Percentiles rank a stretch among this genome's conserved stretches.
Evolutionary conservation across 2,797 vertebrate species (phyloP).

Genomic region (Acanthiza pusilla): DNA sequence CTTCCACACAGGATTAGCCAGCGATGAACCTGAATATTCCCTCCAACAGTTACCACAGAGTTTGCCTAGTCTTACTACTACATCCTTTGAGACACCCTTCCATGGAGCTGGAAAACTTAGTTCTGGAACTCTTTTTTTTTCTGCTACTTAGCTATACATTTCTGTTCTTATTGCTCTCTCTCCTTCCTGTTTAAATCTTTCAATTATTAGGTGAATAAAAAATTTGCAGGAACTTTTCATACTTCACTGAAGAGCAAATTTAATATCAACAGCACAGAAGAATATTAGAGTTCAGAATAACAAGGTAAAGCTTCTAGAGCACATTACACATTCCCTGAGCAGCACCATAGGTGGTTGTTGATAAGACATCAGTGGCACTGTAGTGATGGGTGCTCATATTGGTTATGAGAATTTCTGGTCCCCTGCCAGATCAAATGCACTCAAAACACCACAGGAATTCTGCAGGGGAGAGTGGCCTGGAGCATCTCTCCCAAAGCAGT

Average conservation of each 20-base stretch:
- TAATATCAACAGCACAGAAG: not conserved
- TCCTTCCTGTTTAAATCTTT: not conserved
- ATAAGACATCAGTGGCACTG: not conserved
- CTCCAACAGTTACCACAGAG: not conserved
- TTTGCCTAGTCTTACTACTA: not conserved
- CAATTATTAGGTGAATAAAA: not conserved
- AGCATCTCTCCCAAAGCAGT: not conserved
- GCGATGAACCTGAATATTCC: rapidly evolving
- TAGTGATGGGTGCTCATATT: not conserved
- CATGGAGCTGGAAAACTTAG: not conserved
- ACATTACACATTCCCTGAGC: not conserved
- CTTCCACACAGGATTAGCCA: not conserved
- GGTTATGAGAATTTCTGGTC: not conserved
- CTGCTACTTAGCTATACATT: not conserved
- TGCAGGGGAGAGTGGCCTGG: not conserved
- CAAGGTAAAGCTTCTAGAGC: not conserved
- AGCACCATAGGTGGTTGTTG: not conserved
- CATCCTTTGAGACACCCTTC: not conserved
- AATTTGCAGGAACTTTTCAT: not conserved
- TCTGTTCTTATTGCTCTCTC: not conserved
- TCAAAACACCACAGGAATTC: not conserved
- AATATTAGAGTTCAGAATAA: not conserved
- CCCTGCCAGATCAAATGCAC: not conserved
- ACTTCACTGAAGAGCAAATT: not conserved
- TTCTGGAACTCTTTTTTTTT: not conserved